Base-by-base conservation (phyloP, 2,888 invertebrate genomes). In the Microctonus hyperodae region DNA sequence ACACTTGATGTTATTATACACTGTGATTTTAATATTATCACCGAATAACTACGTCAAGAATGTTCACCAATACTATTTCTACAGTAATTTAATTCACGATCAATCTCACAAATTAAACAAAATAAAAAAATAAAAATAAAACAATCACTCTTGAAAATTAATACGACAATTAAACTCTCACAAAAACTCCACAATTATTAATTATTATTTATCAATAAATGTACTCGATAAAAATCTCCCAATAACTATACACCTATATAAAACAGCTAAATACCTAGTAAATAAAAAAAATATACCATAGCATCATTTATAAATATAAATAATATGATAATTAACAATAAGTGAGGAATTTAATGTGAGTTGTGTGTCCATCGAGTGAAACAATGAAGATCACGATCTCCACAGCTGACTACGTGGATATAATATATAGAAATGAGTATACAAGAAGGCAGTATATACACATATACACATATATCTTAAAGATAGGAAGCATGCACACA, bases 331-430 rank as follows among this genome's bases (percentile, higher is more conserved):
- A 59, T 50, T 53, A 44, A 40, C 37, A 59, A 60, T 22, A 20
- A 9, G 65, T 44, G 67, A 67, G 59, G 61, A 64, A 40, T 35
- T 35, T 31, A 31, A n/a, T n/a, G n/a, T n/a, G n/a, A n/a, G n/a
- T n/a, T n/a, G n/a, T n/a, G n/a, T n/a, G n/a, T n/a, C n/a, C n/a
- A n/a, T 28, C 28, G 28, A 28, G 4, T 28, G 28, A 28, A 28
- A 28, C 28, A 28, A 28, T 28, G 28, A 28, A 28, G 28, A 28
- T 28, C 28, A 28, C 28, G 28, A 28, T 3, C 28, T 28, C 4
- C 28, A 7, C 7, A 7, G 28, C 7, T 28, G 7, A 3, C 28
- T 5, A 7, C 7, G 3, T 28, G 28, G 7, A 28, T 28, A 5
- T 28, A 5, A 28, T 28, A 28, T 7, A 7, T 5, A 7, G 7